Conservation (phyloP, 2,113 vertebrate genomes). For the Hyperopisus bebe region DNA sequence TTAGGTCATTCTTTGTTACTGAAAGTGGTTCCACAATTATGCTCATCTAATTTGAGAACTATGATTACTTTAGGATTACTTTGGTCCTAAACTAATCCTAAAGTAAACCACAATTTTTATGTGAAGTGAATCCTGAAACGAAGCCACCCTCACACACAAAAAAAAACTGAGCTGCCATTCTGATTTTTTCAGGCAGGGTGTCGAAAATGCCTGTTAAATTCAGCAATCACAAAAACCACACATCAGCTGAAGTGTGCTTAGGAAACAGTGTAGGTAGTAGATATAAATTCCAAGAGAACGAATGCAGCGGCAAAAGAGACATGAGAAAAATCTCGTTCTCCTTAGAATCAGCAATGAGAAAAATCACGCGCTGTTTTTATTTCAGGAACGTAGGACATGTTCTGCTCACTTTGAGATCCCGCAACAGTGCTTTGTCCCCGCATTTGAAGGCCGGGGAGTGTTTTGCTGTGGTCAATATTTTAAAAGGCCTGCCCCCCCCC, state of each 20-base stretch:
- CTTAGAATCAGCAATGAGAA: conserved; percentile 25
- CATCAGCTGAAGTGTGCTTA: conserved; percentile 47
- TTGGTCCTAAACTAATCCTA: not conserved
- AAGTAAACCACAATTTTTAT: not conserved
- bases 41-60: not conserved
- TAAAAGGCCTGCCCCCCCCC: conserved; percentile 43
- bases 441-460: conserved; percentile 38
- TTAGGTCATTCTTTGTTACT: not conserved
- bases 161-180: conserved; percentile 51
- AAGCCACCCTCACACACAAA: not conserved
- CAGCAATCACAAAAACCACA: conserved; percentile 58
- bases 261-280: conserved; percentile 46
- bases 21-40: not conserved
- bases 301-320: conserved; percentile 27
- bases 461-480: conserved; percentile 53
- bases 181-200: conserved; percentile 59
- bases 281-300: conserved; percentile 23
- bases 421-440: conserved; percentile 32
- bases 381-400: not conserved
- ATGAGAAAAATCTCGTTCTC: conserved; percentile 23
- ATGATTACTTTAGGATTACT: not conserved
- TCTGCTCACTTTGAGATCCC: not conserved
- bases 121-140: not conserved
- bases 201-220: conserved; percentile 64
- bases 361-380: not conserved